These are phyloP conservation scores for Malacoctenus gilli DNA, from an alignment of 2,797 vertebrate species.

Conservation along the genomic window DNA sequence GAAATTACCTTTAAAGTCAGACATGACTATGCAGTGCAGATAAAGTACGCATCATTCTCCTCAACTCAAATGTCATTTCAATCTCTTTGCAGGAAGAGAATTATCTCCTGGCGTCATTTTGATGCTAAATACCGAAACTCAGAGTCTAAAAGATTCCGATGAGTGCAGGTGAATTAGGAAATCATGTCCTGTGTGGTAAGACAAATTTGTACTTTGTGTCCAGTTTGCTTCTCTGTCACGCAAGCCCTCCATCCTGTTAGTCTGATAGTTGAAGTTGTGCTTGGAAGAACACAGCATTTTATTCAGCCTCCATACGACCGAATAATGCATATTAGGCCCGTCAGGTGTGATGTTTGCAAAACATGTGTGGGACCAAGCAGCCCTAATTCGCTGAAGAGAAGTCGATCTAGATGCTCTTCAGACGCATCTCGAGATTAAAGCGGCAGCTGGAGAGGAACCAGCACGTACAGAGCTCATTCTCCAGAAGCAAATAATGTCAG, in stretches of 20 bases:
- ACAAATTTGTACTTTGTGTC: slow-evolving; percentile 1
- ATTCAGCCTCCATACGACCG: slow-evolving; percentile 5
- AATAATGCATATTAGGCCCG: slow-evolving; percentile 32
- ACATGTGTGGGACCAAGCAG: slow-evolving; percentile 14
- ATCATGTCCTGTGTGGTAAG: slow-evolving; percentile 9
- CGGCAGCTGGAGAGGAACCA: slow-evolving; percentile 13
- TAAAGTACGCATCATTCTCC: not conserved
- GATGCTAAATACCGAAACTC: not conserved
- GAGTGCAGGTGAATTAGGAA: not conserved
- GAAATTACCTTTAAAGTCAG: not conserved
- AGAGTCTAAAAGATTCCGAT: not conserved
- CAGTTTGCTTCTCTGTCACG: slow-evolving; percentile 1
- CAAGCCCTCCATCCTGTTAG: not conserved
- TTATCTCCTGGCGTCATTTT: slow-evolving; percentile 6
- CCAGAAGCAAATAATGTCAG: slow-evolving; percentile 20
- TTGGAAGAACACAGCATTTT: slow-evolving; percentile 1
- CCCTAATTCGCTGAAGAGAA: slow-evolving; percentile 21
- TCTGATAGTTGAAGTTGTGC: not conserved
- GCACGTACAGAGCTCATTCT: slow-evolving; percentile 3
- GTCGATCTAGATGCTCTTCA: slow-evolving; percentile 33
- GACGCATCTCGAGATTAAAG: slow-evolving; percentile 30
- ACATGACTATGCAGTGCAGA: not conserved
- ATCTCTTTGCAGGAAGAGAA: not conserved
- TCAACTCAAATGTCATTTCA: not conserved
- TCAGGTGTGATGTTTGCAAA: slow-evolving; percentile 38